A percentile compares a stretch with the other conserved stretches of the same genome.
phyloP scores from a whole-genome alignment of 2,888 invertebrate species.

The Charanyca ferruginea region DNA sequence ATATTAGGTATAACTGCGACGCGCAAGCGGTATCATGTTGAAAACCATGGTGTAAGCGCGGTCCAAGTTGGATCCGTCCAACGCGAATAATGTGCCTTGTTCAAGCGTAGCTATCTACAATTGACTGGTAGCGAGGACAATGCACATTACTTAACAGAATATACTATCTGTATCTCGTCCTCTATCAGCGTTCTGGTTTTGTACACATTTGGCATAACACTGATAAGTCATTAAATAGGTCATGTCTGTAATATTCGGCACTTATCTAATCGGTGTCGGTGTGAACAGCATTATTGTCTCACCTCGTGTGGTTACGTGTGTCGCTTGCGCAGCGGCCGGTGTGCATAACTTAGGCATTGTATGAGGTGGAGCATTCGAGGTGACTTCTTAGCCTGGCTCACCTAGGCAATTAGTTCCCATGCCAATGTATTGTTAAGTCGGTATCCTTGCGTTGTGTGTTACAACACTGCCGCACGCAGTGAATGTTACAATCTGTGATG shows the following conservation, averaged over 20 bases:
- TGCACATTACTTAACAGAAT: conserved; percentile 26
- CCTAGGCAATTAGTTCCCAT: conserved; percentile 35
- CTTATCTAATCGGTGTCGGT: conserved; percentile 34
- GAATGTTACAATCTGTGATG: conserved; percentile 3
- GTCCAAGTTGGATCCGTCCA: too few relatives aligned
- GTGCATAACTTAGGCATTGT: conserved; percentile 12
- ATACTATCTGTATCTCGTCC: conserved; percentile 11
- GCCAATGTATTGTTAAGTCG: conserved; percentile 25
- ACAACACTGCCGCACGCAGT: not conserved
- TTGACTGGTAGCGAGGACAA: conserved; percentile 22
- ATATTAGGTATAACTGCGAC: too few relatives aligned
- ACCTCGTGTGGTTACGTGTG: not conserved
- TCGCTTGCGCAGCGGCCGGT: not conserved
- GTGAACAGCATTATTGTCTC: conserved; percentile 4
- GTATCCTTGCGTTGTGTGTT: conserved; percentile 25
- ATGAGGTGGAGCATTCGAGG: not conserved
- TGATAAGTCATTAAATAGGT: conserved; percentile 56
- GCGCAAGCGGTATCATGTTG: too few relatives aligned
- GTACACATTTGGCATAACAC: conserved; percentile 15
- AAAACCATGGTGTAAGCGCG: too few relatives aligned
- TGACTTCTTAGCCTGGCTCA: conserved; percentile 8
- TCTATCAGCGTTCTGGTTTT: conserved; percentile 17
- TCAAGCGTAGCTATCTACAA: not conserved
- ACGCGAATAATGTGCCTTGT: too few relatives aligned
- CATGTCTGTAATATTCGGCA: conserved; percentile 48